These are phyloP conservation scores for Luidia sarsii DNA, from an alignment of 53 echinoderm and acorn worm genomes.

Conservation along the genomic window DNA sequence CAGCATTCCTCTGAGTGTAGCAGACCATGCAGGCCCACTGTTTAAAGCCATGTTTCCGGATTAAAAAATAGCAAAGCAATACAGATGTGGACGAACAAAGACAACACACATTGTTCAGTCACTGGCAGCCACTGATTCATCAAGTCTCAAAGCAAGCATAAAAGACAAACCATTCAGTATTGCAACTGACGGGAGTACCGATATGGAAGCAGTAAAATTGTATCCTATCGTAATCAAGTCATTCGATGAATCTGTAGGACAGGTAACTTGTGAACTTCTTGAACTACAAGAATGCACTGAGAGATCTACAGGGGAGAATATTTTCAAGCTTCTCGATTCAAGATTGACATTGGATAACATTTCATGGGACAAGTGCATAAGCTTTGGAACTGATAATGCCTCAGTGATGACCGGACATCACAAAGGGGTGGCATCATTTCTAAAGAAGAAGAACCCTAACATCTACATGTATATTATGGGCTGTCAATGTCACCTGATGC, in stretches of 20 bases:
- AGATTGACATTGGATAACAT: slow-evolving; percentile 10
- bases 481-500: slow-evolving; percentile 50
- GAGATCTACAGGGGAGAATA: too few species aligned
- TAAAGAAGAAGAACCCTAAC: slow-evolving; percentile 19
- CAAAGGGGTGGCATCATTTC: slow-evolving; percentile 39
- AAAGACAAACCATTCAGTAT: neutral
- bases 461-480: slow-evolving; percentile 48
- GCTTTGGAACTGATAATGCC: slow-evolving; percentile 51
- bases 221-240: slow-evolving; percentile 20
- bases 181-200: neutral
- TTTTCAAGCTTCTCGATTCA: slow-evolving; percentile 42
- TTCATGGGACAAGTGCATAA: slow-evolving; percentile 38
- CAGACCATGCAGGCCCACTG: slow-evolving; percentile 10
- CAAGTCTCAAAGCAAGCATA: neutral
- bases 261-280: slow-evolving; percentile 22
- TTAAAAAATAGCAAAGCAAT: slow-evolving; percentile 46
- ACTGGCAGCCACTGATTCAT: neutral
- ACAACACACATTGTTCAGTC: slow-evolving; percentile 19
- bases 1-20: neutral
- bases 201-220: slow-evolving; percentile 6
- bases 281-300: too few species aligned
- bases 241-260: slow-evolving; percentile 36
- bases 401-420: slow-evolving; percentile 40
- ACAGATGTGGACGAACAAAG: slow-evolving; percentile 38
- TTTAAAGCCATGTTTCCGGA: slow-evolving; percentile 30